Evolutionary conservation across 2,797 vertebrate species (phyloP), one percentile per base, ranked within the genome.

Genomic region (Rhyacichthys aspro): DNA sequence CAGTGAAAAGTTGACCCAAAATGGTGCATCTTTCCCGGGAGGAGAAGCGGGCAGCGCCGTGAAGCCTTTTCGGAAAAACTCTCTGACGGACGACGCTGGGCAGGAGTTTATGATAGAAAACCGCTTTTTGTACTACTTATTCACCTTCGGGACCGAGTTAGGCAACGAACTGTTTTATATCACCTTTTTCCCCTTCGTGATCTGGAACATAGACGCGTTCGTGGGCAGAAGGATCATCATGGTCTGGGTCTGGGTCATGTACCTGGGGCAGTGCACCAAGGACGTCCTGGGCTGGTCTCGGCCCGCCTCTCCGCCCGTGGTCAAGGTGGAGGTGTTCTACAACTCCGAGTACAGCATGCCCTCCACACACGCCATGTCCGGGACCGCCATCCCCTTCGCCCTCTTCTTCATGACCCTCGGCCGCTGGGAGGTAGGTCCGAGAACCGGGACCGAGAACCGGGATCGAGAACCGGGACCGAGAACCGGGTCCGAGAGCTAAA

Each of bases 331-430:
- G 87, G 87, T 98, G 78, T 97, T 98, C 63, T 99, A 99, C 88
- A 96, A 97, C 92, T 97, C 96, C 0, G 97, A 99, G 90, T 99
- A 99, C 91, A 95, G 97, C 91, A 96, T 99, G 97, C 97, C 97
- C 28, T 98, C 97, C 77, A 99, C 97, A 0, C 97, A 99, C 74
- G 97, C 97, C 89, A 99, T 99, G 97, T 96, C 97, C 0, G 95
- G 94, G 73, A 98, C 97, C 0, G 96, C 95, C 87, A 96, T 99
- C 79, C 97, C 97, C 53, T 84, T 98, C 79, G 78, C 93, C 2
- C 87, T 99, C 1, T 84, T 98, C 81, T 85, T 95, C 68, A 87
- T 98, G 84, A 96, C 95, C 82, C 92, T 89, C 36, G 90, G 91
- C 82, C 92, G 96, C 54, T 98, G 96, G 96, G 92, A 99, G 96